phyloP scores from a whole-genome alignment of 2,797 vertebrate genomes.

The Molothrus aeneus region DNA sequence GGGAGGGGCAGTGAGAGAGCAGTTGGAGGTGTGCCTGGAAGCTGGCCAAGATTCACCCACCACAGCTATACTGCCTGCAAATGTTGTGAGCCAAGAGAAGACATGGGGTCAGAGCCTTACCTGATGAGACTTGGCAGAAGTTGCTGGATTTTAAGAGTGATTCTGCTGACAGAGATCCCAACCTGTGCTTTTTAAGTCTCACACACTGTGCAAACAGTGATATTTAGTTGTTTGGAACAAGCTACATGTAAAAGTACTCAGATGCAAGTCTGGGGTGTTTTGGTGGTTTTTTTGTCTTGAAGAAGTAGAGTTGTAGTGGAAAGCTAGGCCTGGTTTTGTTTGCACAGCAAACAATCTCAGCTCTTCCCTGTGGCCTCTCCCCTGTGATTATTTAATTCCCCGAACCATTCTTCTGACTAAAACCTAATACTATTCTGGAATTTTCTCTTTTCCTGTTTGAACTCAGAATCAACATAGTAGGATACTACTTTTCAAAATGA shows the following conservation, averaged over 20 bases:
- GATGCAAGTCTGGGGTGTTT: neutral
- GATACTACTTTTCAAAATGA: neutral
- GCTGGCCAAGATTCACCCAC: neutral
- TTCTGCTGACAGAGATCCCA: neutral
- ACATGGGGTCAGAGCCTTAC: neutral
- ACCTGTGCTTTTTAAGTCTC: neutral
- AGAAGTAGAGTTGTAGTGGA: neutral
- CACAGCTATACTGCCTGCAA: neutral
- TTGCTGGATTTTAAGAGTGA: neutral
- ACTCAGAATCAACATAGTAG: neutral
- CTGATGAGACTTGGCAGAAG: neutral
- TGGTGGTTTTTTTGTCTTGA: neutral
- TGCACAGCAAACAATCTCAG: neutral
- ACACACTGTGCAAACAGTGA: accelerated
- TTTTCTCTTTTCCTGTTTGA: slow-evolving; percentile 21
- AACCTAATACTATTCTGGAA: neutral
- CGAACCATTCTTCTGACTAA: neutral
- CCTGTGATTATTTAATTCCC: neutral
- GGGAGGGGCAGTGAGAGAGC: neutral
- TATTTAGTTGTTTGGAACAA: neutral
- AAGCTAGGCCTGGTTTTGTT: neutral
- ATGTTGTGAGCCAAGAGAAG: neutral
- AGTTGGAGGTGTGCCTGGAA: neutral
- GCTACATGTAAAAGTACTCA: neutral
- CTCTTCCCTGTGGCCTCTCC: neutral